Conservation (phyloP, 92 coral and sea anemone genomes). For the Umimayanthus kanabou region DNA sequence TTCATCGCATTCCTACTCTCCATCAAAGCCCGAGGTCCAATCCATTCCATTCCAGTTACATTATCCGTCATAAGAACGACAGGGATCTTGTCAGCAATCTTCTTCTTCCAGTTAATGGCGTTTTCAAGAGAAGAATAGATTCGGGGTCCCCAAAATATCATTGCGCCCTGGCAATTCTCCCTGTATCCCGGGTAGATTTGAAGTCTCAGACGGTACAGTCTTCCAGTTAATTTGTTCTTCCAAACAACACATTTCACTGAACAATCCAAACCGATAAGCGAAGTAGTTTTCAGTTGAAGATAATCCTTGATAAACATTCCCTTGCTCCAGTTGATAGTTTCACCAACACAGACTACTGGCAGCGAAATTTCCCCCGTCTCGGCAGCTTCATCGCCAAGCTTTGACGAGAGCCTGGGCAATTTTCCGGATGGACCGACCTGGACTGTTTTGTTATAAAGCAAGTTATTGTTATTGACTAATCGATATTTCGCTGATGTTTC, state of each 20-base stretch:
- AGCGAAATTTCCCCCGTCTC: conserved; percentile 22
- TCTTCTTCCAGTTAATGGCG: conserved; percentile 49
- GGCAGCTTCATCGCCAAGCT: too few species aligned
- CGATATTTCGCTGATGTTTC: not conserved
- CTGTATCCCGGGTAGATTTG: conserved; percentile 19
- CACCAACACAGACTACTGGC: conserved; percentile 67
- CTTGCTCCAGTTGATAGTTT: conserved; percentile 61
- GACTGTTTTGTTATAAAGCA: too few species aligned
- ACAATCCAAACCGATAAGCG: conserved; percentile 45
- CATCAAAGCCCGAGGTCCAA: conserved; percentile 54
- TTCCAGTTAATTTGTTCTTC: conserved; percentile 11
- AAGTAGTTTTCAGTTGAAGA: conserved; percentile 39
- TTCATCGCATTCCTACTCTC: conserved; percentile 52
- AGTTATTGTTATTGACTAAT: not conserved
- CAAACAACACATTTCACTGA: conserved; percentile 37
- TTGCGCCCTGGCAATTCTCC: conserved; percentile 38
- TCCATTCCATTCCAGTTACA: conserved; percentile 44
- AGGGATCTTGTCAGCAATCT: conserved; percentile 38
- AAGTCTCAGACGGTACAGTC: conserved; percentile 32
- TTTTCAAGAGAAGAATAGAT: conserved; percentile 44
- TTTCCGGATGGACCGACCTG: too few species aligned
- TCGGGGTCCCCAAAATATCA: conserved; percentile 73
- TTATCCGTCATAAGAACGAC: conserved; percentile 64
- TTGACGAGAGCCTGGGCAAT: too few species aligned
- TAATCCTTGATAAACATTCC: conserved; percentile 64